Conservation (phyloP, 2,113 vertebrate genomes). For the Equus przewalskii region DNA sequence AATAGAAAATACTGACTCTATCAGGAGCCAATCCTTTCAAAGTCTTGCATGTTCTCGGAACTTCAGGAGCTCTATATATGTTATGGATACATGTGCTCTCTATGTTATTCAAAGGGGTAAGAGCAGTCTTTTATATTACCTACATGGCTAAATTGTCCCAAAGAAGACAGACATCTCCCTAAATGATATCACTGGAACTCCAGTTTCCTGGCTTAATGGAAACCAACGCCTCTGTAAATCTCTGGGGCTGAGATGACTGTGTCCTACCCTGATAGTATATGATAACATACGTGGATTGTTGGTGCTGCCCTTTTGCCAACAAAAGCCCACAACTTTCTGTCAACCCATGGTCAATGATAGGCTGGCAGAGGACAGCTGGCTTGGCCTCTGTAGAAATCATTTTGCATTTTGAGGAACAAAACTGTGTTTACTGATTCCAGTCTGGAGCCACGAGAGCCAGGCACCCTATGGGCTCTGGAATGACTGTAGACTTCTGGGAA, state of each 20-base stretch:
- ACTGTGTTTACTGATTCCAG: background rate
- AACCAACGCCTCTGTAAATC: background rate
- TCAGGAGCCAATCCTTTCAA: background rate
- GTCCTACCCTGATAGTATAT: background rate
- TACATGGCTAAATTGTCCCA: background rate
- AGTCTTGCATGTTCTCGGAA: background rate
- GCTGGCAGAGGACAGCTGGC: background rate
- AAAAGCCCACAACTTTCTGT: background rate
- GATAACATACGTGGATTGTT: background rate
- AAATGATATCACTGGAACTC: background rate
- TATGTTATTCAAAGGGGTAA: background rate
- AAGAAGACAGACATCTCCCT: background rate
- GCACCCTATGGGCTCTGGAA: background rate
- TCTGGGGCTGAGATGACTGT: rapidly evolving
- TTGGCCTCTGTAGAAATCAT: background rate
- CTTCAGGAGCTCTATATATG: background rate
- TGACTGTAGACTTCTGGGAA: background rate
- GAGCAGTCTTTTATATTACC: background rate
- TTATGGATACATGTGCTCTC: background rate
- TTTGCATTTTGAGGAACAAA: conserved; percentile 24
- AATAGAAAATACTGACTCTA: background rate
- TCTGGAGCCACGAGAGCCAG: background rate
- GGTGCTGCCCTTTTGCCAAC: background rate
- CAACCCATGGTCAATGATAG: background rate
- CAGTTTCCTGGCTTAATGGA: background rate